phyloP scores from a whole-genome alignment of 2,113 vertebrate genomes.

The Odontophorus gujanensis region DNA sequence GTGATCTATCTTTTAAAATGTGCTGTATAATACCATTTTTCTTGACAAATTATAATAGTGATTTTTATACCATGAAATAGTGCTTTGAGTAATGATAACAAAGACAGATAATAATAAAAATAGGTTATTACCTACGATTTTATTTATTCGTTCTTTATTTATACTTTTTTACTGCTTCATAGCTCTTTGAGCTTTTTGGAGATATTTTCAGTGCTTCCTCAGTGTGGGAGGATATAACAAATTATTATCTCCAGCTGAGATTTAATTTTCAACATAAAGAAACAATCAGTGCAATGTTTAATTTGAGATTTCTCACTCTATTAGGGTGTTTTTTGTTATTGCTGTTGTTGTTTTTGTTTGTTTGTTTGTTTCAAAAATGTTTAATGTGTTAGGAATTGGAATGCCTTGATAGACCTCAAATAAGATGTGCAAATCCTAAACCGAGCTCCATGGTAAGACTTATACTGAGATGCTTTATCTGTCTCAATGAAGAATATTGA shows the following conservation, averaged over 20 bases:
- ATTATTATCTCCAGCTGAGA: not conserved
- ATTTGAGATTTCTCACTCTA: not conserved
- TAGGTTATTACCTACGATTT: not conserved
- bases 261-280: constrained; percentile 20
- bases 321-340: not conserved
- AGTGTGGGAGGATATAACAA: not conserved
- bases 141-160: not conserved
- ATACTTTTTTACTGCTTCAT: not conserved
- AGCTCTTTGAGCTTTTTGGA: not conserved
- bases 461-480: not conserved
- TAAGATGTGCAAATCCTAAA: not conserved
- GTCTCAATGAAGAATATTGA: not conserved
- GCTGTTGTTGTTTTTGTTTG: not conserved
- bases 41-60: not conserved
- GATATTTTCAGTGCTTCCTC: not conserved
- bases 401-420: not conserved
- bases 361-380: not conserved
- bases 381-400: not conserved
- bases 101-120: not conserved
- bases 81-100: not conserved
- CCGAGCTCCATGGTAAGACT: not conserved
- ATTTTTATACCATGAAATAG: not conserved
- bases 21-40: not conserved
- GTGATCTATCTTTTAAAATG: not conserved
- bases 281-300: not conserved